Conservation (phyloP, 2,888 invertebrate species). For the Hemithea aestivaria region DNA sequence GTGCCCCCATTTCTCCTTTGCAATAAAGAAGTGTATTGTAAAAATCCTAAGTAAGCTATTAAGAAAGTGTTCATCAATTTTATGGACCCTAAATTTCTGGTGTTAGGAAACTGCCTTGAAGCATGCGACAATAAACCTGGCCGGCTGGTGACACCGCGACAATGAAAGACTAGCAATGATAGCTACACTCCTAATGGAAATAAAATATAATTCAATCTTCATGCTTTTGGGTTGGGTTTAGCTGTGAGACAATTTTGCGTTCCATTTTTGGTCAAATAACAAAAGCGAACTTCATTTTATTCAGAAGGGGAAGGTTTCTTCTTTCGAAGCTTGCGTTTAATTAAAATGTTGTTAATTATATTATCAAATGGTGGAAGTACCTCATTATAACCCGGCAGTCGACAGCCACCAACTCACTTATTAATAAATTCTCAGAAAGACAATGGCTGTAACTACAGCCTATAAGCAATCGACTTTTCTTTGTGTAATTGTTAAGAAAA, state of each 20-base stretch:
- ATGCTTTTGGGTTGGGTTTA: constrained; percentile 7
- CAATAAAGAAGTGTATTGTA: constrained; percentile 31
- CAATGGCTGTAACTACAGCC: constrained; percentile 4
- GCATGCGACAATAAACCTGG: constrained; percentile 69
- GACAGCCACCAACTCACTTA: too few relatives aligned
- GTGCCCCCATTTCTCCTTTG: constrained; percentile 30
- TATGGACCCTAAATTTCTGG: constrained; percentile 71
- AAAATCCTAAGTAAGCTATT: constrained; percentile 51
- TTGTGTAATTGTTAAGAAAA: constrained; percentile 51
- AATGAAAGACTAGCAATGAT: constrained; percentile 52
- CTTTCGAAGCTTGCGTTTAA: too few relatives aligned
- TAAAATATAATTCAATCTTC: constrained; percentile 33
- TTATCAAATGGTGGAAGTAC: too few relatives aligned
- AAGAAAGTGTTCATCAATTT: constrained; percentile 72
- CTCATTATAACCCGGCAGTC: too few relatives aligned
- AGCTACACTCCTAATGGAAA: constrained; percentile 44
- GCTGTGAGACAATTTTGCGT: constrained; percentile 2
- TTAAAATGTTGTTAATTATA: too few relatives aligned
- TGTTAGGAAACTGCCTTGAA: constrained; percentile 61
- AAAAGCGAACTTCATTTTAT: not conserved
- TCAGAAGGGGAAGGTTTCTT: too few relatives aligned
- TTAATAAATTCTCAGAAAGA: not conserved
- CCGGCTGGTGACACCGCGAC: constrained; percentile 61
- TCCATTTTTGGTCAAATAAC: not conserved
- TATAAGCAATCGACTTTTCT: constrained; percentile 28